Percentiles rank a stretch among this genome's conserved stretches.
phyloP scores from a whole-genome alignment of 1,140 invertebrate genomes.

The Venturia canescens region DNA sequence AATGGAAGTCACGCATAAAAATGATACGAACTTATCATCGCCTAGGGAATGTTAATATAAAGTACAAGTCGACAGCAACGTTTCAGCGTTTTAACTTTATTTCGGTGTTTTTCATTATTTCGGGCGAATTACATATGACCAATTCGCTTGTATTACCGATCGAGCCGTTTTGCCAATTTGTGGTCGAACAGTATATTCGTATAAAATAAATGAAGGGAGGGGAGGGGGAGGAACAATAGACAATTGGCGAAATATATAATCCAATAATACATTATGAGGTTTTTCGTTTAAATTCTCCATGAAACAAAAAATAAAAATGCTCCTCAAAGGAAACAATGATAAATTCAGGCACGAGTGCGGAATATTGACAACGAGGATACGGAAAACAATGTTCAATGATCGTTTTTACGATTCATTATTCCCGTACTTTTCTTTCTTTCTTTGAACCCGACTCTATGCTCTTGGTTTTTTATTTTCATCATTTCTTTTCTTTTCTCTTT shows the following conservation, averaged over 20 bases:
- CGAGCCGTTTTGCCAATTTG: background rate
- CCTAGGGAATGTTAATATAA: background rate
- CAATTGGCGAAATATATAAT: background rate
- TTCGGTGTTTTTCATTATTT: background rate
- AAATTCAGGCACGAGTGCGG: constrained; percentile 25
- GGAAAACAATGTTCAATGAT: constrained; percentile 16
- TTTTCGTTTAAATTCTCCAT: background rate
- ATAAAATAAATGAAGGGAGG: background rate
- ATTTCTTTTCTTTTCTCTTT: background rate
- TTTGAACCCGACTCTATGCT: background rate
- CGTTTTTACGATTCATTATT: background rate
- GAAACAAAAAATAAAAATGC: constrained; percentile 4
- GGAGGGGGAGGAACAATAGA: background rate
- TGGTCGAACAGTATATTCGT: constrained; percentile 1
- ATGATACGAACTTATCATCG: background rate
- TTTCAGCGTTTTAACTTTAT: background rate
- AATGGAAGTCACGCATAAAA: background rate
- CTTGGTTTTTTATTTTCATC: background rate
- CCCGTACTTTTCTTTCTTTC: background rate
- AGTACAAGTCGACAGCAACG: background rate
- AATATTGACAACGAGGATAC: constrained; percentile 15
- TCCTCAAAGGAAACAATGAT: background rate
- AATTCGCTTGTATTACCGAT: background rate
- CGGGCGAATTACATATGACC: background rate
- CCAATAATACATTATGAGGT: background rate